These are phyloP conservation scores for Apocrypta bakeri DNA, from an alignment of 1,140 invertebrate species.

Conservation along the genomic window DNA sequence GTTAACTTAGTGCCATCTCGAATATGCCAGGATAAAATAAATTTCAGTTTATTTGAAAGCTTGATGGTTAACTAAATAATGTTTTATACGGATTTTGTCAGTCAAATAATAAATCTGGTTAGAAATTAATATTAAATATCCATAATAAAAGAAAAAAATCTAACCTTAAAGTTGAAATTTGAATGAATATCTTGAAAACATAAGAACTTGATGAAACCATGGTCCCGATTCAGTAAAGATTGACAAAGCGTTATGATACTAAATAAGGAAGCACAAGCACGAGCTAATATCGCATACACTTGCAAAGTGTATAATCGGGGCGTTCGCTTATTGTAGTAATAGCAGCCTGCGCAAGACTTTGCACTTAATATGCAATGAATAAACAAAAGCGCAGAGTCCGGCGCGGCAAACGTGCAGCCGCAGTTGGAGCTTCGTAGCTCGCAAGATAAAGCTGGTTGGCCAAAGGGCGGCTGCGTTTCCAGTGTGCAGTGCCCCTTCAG, in stretches of 20 bases:
- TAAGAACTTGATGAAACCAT: too few species aligned
- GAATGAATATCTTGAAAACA: too few species aligned
- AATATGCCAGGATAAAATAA: too few species aligned
- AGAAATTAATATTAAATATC: too few species aligned
- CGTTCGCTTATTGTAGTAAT: slow-evolving; percentile 9
- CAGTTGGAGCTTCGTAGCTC: neutral
- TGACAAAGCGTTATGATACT: neutral
- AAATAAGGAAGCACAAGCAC: neutral
- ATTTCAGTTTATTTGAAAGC: too few species aligned
- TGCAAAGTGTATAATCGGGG: neutral
- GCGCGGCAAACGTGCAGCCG: slow-evolving; percentile 14
- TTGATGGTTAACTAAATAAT: too few species aligned
- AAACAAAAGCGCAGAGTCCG: slow-evolving; percentile 47
- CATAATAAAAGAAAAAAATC: too few species aligned
- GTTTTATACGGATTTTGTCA: too few species aligned
- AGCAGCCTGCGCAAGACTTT: slow-evolving; percentile 47
- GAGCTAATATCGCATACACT: neutral
- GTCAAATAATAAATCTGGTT: too few species aligned
- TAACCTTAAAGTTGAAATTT: too few species aligned
- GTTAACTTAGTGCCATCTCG: too few species aligned
- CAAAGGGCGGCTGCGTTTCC: neutral
- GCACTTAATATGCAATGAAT: slow-evolving; percentile 55
- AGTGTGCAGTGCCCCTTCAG: neutral
- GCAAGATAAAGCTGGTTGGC: neutral
- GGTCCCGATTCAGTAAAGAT: neutral